Conservation (phyloP, 2,888 invertebrate genomes). For the Atethmia centrago region DNA sequence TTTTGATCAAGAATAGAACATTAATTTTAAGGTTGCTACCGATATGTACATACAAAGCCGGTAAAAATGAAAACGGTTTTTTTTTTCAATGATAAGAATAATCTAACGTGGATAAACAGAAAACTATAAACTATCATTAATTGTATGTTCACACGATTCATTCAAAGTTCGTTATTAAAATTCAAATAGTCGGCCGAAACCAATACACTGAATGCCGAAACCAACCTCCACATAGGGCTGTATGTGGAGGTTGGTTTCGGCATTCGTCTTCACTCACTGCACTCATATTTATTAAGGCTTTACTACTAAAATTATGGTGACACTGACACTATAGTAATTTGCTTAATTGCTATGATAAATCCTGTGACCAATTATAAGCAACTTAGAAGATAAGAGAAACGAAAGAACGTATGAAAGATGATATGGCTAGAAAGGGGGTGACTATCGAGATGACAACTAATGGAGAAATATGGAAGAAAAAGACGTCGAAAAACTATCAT, state of each 20-base stretch:
- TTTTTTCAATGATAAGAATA: too few species aligned
- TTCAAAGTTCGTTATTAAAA: neutral
- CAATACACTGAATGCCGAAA: slow-evolving; percentile 7
- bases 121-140: too few species aligned
- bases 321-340: slow-evolving; percentile 22
- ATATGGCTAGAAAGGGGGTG: neutral
- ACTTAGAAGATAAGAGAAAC: neutral
- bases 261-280: too few species aligned
- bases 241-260: too few species aligned
- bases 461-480: too few species aligned
- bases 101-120: neutral
- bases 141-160: neutral
- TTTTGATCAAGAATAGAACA: too few species aligned
- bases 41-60: too few species aligned
- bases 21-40: too few species aligned
- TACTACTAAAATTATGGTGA: slow-evolving; percentile 21
- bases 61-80: too few species aligned
- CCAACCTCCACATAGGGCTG: neutral
- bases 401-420: neutral
- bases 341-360: slow-evolving; percentile 42
- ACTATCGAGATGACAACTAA: neutral
- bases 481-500: too few species aligned
- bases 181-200: slow-evolving; percentile 9
- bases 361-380: slow-evolving; percentile 9
- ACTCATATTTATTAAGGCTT: slow-evolving; percentile 33